A percentile compares a stretch with the other conserved stretches of the same genome.
phyloP scores from a whole-genome alignment of 2,797 vertebrate species.

The Cossypha polioptera region DNA sequence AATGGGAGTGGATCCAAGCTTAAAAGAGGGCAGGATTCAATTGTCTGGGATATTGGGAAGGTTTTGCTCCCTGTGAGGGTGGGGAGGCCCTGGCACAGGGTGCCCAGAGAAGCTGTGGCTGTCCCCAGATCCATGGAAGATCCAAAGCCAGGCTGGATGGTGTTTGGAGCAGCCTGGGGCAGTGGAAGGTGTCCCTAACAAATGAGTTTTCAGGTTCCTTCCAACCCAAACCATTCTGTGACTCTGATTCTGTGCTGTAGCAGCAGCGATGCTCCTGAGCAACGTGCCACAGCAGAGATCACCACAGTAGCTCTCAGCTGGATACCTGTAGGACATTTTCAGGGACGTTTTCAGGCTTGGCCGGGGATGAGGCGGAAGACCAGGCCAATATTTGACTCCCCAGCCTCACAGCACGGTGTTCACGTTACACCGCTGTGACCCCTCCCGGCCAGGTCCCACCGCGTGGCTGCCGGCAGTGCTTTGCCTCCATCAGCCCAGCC shows the following conservation, averaged over 20 bases:
- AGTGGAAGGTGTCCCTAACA: neutral
- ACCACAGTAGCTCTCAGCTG: neutral
- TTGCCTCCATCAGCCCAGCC: neutral
- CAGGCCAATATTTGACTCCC: neutral
- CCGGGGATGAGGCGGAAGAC: accelerated
- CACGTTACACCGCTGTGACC: neutral
- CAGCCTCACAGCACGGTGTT: accelerated
- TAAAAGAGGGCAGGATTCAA: neutral
- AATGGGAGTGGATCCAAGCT: neutral
- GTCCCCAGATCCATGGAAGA: neutral
- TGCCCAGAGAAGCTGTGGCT: neutral
- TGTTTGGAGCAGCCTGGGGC: neutral
- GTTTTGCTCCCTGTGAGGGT: accelerated
- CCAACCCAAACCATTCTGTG: neutral
- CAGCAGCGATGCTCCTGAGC: neutral
- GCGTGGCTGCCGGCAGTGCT: neutral
- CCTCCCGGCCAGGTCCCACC: neutral
- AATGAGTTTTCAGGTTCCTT: neutral
- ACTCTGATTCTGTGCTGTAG: accelerated
- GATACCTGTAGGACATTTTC: neutral
- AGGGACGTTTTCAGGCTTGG: neutral
- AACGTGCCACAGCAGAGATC: accelerated
- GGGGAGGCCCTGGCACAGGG: neutral
- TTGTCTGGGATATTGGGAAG: neutral
- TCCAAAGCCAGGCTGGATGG: neutral